phyloP scores from a whole-genome alignment of 2,888 invertebrate species.

The Apamea epomidion region DNA sequence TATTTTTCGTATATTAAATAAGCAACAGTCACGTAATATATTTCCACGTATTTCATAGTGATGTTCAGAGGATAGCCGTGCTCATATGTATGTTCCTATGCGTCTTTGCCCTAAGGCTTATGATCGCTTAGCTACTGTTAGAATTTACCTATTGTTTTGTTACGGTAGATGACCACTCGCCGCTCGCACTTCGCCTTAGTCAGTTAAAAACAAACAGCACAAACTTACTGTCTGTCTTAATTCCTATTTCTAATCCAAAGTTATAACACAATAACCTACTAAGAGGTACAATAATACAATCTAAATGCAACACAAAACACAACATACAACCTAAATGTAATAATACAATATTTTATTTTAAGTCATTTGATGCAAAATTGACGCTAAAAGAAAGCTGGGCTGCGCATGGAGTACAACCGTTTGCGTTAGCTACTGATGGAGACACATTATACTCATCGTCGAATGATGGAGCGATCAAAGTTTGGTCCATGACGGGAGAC shows the following conservation, averaged over 20 bases:
- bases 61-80: background rate
- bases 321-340: background rate
- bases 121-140: background rate
- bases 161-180: background rate
- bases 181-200: no score
- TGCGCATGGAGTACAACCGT: constrained; percentile 91
- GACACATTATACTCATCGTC: constrained; percentile 91
- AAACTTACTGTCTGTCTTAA: background rate
- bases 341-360: constrained; percentile 21
- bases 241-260: background rate
- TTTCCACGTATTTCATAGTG: background rate
- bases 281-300: no score
- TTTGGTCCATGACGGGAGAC: constrained; percentile 87
- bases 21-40: no score
- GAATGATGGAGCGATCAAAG: constrained; percentile 91
- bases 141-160: background rate
- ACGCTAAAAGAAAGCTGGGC: constrained; percentile 79
- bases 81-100: background rate
- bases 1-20: no score
- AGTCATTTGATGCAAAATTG: constrained; percentile 81
- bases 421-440: constrained; percentile 89
- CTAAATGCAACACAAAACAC: no score
- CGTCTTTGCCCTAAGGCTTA: background rate
- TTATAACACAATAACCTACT: background rate
- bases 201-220: no score